phyloP scores from a whole-genome alignment of 2,888 invertebrate species.

The Drosophila bunnanda region DNA sequence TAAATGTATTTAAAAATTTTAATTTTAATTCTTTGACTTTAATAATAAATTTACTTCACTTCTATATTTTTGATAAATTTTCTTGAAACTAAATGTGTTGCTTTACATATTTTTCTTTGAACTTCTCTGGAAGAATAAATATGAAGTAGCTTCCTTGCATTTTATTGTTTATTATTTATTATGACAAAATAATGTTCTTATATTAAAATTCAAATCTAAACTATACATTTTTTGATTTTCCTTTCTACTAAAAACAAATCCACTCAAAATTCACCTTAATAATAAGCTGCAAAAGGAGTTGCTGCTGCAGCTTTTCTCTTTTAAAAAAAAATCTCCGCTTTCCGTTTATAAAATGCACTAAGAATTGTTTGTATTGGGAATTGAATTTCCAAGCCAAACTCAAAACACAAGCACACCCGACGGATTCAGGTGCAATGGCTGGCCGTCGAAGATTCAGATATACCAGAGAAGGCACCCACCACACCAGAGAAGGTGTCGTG shows the following conservation, averaged over 20 bases:
- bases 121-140: too few relatives aligned
- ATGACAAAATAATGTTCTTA: too few relatives aligned
- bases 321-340: background rate
- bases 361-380: constrained; percentile 32
- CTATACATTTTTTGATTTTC: background rate
- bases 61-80: too few relatives aligned
- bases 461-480: background rate
- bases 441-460: constrained; percentile 1
- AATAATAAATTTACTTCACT: too few relatives aligned
- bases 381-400: constrained; percentile 26
- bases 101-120: too few relatives aligned
- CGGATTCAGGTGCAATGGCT: constrained; percentile 2
- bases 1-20: too few relatives aligned
- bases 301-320: background rate
- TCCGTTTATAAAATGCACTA: constrained; percentile 10
- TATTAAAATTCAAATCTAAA: background rate
- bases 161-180: too few relatives aligned
- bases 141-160: too few relatives aligned
- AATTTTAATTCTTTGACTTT: too few relatives aligned
- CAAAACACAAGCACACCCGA: constrained; percentile 11
- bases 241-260: background rate
- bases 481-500: constrained; percentile 15
- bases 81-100: too few relatives aligned
- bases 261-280: background rate
- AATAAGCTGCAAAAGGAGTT: background rate